A percentile compares a stretch with the other conserved stretches of the same genome.
phyloP scores from a whole-genome alignment of 2,888 invertebrate genomes.

The Brachynemurus nebulosus region DNA sequence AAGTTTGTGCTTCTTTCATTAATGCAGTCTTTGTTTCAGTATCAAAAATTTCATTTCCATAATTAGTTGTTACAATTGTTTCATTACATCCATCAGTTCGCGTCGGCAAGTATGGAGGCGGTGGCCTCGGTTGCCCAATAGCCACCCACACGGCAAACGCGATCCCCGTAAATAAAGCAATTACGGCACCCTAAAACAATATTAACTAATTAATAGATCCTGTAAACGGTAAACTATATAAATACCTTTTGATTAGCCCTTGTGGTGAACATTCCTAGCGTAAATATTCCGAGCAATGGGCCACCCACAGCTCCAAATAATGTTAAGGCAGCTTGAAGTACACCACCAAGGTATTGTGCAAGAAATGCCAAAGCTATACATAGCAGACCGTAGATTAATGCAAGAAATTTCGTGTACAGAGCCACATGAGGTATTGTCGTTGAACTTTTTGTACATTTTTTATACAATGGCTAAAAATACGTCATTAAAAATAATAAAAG shows the following conservation, averaged over 20 bases:
- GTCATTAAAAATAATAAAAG: constrained; percentile 2
- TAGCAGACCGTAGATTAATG: constrained; percentile 55
- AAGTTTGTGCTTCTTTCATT: no score
- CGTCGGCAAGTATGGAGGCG: constrained; percentile 39
- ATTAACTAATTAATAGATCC: no score
- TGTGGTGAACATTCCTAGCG: constrained; percentile 70
- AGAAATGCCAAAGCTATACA: constrained; percentile 72
- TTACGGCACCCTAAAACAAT: constrained; percentile 47
- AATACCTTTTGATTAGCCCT: constrained; percentile 53
- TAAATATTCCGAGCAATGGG: constrained; percentile 72
- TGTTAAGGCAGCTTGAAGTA: constrained; percentile 76
- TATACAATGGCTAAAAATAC: constrained; percentile 30
- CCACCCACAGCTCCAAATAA: constrained; percentile 82
- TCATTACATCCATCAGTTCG: constrained; percentile 41
- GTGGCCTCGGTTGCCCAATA: constrained; percentile 65
- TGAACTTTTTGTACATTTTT: constrained; percentile 25
- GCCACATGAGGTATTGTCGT: constrained; percentile 32
- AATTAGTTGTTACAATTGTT: neutral
- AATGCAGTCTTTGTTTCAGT: no score
- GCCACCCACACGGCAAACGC: constrained; percentile 67
- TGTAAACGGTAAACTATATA: no score
- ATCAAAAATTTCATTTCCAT: no score
- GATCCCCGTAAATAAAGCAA: constrained; percentile 50
- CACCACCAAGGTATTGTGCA: constrained; percentile 67
- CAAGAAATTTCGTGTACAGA: constrained; percentile 49